phyloP scores from a whole-genome alignment of 2,888 invertebrate genomes.

The Drosophila paramelanica region DNA sequence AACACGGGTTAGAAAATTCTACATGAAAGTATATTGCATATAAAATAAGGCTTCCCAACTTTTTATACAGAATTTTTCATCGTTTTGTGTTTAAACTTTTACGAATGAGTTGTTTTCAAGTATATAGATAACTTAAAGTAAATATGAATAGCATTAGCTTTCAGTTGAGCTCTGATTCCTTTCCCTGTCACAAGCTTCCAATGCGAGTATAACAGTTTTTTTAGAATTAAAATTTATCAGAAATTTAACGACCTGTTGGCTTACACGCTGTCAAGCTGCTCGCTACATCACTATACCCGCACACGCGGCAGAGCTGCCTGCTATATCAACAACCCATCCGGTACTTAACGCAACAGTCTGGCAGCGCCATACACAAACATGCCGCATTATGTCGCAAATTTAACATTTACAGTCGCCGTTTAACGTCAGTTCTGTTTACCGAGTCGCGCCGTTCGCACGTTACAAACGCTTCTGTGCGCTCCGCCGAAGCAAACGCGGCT shows the following conservation, averaged over 20 bases:
- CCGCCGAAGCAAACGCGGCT: slow-evolving; percentile 18
- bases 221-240: not conserved
- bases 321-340: slow-evolving; percentile 15
- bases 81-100: too few species aligned
- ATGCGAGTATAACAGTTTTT: not conserved
- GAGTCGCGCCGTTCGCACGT: slow-evolving; percentile 36
- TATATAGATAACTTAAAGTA: too few species aligned
- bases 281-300: not conserved
- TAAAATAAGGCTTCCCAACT: too few species aligned
- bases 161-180: too few species aligned
- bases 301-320: slow-evolving; percentile 20
- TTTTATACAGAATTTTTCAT: too few species aligned
- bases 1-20: too few species aligned
- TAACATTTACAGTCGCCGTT: slow-evolving; percentile 8
- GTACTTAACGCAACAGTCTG: slow-evolving; percentile 28
- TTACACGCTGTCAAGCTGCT: not conserved
- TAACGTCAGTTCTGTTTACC: slow-evolving; percentile 43
- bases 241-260: not conserved
- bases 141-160: too few species aligned
- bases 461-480: slow-evolving; percentile 13
- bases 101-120: too few species aligned
- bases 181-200: too few species aligned
- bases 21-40: too few species aligned
- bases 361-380: slow-evolving; percentile 21
- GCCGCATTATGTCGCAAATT: slow-evolving; percentile 22